These are phyloP conservation scores for Aleiodes leptofemur DNA, from an alignment of 2,888 invertebrate species.

Conservation along the genomic window DNA sequence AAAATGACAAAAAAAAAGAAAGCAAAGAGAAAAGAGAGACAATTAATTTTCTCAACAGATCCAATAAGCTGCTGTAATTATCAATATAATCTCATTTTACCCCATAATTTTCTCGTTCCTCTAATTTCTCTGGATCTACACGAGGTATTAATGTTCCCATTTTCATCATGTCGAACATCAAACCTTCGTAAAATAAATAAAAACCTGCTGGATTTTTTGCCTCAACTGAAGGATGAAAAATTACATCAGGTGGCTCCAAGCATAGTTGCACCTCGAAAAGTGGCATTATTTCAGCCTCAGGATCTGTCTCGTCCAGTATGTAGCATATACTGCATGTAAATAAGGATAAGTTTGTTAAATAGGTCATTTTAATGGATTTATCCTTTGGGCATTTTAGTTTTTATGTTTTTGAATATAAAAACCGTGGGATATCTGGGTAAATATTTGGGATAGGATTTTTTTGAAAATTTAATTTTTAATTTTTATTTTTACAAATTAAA, in stretches of 20 bases:
- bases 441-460: too few relatives aligned
- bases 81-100: slow-evolving; percentile 67
- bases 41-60: slow-evolving; percentile 32
- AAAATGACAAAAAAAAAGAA: not conserved
- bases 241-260: slow-evolving; percentile 84
- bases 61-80: slow-evolving; percentile 59
- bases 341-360: too few relatives aligned
- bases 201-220: slow-evolving; percentile 82
- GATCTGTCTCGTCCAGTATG: slow-evolving; percentile 80
- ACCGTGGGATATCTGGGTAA: too few relatives aligned
- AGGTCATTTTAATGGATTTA: too few relatives aligned
- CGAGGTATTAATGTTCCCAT: slow-evolving; percentile 85
- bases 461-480: too few relatives aligned
- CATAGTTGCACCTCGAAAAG: slow-evolving; percentile 87
- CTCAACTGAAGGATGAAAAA: slow-evolving; percentile 85
- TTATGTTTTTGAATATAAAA: too few relatives aligned
- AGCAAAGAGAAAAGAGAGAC: slow-evolving; percentile 8
- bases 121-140: slow-evolving; percentile 67
- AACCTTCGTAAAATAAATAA: slow-evolving; percentile 80
- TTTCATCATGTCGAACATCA: slow-evolving; percentile 86
- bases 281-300: slow-evolving; percentile 79
- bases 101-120: slow-evolving; percentile 64
- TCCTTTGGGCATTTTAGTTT: too few relatives aligned
- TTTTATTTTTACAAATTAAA: too few relatives aligned
- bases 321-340: slow-evolving; percentile 76